Evolutionary conservation across 2,888 invertebrate species (phyloP).

Genomic region (Galeruca laticollis): DNA sequence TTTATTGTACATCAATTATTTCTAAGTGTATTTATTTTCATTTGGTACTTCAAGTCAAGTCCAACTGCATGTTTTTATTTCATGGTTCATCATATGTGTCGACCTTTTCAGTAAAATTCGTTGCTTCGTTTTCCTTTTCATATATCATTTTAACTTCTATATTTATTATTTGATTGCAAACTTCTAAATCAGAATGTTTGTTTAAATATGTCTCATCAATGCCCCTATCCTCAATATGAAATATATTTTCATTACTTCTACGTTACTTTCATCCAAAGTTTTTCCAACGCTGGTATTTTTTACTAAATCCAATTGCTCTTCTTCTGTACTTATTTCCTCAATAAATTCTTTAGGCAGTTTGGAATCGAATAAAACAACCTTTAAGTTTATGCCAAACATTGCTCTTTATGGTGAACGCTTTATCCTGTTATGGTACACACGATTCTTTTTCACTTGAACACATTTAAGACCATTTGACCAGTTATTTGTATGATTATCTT

Average conservation of each 20-base stretch:
- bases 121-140: neutral
- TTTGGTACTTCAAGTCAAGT: no score
- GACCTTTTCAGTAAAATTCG: neutral
- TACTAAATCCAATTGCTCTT: slow-evolving; percentile 32
- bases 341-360: slow-evolving; percentile 35
- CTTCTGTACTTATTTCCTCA: slow-evolving; percentile 36
- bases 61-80: no score
- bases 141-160: neutral
- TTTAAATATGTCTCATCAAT: neutral
- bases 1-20: no score
- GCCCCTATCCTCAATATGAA: slow-evolving; percentile 16
- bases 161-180: neutral
- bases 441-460: slow-evolving; percentile 23
- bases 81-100: no score
- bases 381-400: no score
- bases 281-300: slow-evolving; percentile 31
- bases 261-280: slow-evolving; percentile 16
- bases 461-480: slow-evolving; percentile 30
- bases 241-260: slow-evolving; percentile 17
- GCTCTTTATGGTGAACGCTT: slow-evolving; percentile 11
- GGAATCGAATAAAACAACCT: slow-evolving; percentile 34
- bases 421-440: slow-evolving; percentile 14
- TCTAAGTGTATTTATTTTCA: no score
- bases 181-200: no score
- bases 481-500: slow-evolving; percentile 24